A percentile compares a stretch with the other conserved stretches of the same genome.
These are phyloP conservation scores for Tetraneura akinire DNA, from an alignment of 1,140 invertebrate species.

Conservation along the genomic window DNA sequence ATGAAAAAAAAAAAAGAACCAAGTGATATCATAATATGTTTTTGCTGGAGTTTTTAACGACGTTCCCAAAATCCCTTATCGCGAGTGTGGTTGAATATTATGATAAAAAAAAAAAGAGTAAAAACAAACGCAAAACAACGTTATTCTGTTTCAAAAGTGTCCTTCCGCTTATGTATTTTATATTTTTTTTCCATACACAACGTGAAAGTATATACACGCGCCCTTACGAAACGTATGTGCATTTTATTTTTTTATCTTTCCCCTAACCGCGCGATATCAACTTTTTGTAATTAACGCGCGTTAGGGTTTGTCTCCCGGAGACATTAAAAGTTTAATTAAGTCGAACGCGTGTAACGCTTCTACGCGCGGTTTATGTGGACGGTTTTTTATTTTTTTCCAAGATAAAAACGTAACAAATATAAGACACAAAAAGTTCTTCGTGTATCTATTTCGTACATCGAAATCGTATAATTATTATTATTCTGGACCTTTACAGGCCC, in stretches of 20 bases:
- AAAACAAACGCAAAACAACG: constrained; percentile 26
- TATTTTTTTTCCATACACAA: background rate
- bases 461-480: no score
- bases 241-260: constrained; percentile 14
- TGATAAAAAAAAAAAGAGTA: no score
- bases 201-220: no score
- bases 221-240: background rate
- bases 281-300: constrained; percentile 31
- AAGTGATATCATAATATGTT: constrained; percentile 38
- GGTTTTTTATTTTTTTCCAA: constrained; percentile 13
- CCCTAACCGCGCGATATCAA: constrained; percentile 7
- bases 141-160: constrained; percentile 18
- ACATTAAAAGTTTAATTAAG: constrained; percentile 32
- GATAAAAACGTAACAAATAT: constrained; percentile 3
- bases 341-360: constrained; percentile 9
- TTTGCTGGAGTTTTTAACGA: constrained; percentile 30
- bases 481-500: no score
- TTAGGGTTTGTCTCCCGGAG: background rate
- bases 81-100: background rate
- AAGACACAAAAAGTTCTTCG: background rate
- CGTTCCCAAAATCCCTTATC: constrained; percentile 37
- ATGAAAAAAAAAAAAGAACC: constrained; percentile 8
- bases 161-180: constrained; percentile 19
- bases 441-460: background rate
- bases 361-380: no score